Base-by-base conservation (phyloP, 2,888 invertebrate species). In the Uropetala carovei region DNA sequence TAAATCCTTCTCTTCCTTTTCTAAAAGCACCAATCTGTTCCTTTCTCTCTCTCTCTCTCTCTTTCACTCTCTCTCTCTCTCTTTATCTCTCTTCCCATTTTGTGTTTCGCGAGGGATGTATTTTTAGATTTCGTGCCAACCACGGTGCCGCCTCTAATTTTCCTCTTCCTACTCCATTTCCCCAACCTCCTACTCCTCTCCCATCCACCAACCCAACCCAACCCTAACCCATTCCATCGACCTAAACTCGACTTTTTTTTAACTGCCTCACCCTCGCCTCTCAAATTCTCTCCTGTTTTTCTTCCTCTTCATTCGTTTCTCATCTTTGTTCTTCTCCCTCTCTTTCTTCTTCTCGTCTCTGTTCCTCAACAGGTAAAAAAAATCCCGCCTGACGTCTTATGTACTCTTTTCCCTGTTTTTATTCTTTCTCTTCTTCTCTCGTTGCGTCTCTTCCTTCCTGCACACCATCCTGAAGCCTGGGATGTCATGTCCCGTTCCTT, bases 141-240 rank as follows among this genome's bases (percentile, higher is more conserved):
- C 86, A 30, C 86, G 16, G 60, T 18, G 13, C 86, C 60, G 86
- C 86, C 18, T 60, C n/a, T 60, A 30, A 86, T 60, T 60, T 86
- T 75, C 68, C 18, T 75, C 27, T 27, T 75, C 13, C 27, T 18
- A 27, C 27, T 86, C 30, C 16, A 27, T 59, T 60, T 60, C 86
- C 22, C 86, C 59, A 22, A 84, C 56, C 58, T 86, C 59, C 27
- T 27, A 75, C 75, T 75, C 10, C 75, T 75, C 22, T 2, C 75
- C 22, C 68, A 68, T 68, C 18, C 16, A 18, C 75, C 16, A 75
- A n/a, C n/a, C n/a, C n/a, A n/a, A n/a, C n/a, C n/a, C n/a, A n/a
- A 43, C 3, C 43, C 43, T 43, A 5, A 75, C 75, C 27, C 22
- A 0, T 22, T 27, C 75, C 75, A 27, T 27, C 43, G 43, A 43